Conservation (phyloP, 1,140 invertebrate species). For the Pararge aegeria region DNA sequence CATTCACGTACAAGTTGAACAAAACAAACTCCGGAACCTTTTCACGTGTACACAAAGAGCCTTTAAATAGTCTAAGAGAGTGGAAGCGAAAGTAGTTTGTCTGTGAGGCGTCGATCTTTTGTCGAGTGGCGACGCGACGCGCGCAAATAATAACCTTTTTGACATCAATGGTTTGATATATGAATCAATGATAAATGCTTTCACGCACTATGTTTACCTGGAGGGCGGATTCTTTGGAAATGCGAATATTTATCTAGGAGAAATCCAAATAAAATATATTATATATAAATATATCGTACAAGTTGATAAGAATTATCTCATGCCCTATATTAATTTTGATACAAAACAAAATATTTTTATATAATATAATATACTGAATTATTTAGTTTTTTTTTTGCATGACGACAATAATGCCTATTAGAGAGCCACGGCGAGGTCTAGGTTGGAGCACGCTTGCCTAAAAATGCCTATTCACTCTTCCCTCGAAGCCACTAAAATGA, state of each 20-base stretch:
- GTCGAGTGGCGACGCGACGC: slow-evolving; percentile 4
- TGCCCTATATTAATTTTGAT: too few relatives aligned
- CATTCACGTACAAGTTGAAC: neutral
- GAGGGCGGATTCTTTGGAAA: neutral
- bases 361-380: too few relatives aligned
- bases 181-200: slow-evolving; percentile 17
- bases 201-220: slow-evolving; percentile 3
- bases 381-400: too few relatives aligned
- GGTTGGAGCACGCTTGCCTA: too few relatives aligned
- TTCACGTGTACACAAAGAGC: slow-evolving; percentile 8
- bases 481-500: too few relatives aligned
- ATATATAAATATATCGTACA: too few relatives aligned
- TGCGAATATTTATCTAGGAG: neutral
- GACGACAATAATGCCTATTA: too few relatives aligned
- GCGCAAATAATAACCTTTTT: slow-evolving; percentile 15
- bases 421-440: too few relatives aligned
- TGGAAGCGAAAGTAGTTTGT: slow-evolving; percentile 11
- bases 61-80: slow-evolving; percentile 8
- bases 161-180: slow-evolving; percentile 17
- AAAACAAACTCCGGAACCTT: slow-evolving; percentile 7
- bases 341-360: too few relatives aligned
- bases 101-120: slow-evolving; percentile 7
- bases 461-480: too few relatives aligned
- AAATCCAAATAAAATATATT: too few relatives aligned
- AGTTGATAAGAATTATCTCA: too few relatives aligned